Base-by-base conservation (phyloP, 2,888 invertebrate species). In the Loripinus fragilis region DNA sequence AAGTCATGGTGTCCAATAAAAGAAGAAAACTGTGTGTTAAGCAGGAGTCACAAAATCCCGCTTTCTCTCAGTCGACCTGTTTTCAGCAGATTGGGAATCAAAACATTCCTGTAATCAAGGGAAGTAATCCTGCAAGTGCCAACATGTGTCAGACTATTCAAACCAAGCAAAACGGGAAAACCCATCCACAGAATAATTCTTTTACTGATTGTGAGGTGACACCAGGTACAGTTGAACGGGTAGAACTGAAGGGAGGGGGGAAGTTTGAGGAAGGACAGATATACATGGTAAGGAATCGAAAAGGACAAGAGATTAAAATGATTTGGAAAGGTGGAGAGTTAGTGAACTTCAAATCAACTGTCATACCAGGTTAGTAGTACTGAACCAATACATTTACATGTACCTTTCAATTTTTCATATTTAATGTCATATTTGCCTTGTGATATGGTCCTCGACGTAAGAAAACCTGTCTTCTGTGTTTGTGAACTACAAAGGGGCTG, bases 241-340 rank as follows among this genome's bases (percentile, higher is more conserved):
- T 85, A 3, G 76, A 78, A 15, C 42, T 85, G 12, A 81, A 80
- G 66, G 80, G 83, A 23, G 85, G 87, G 35, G 84, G 83, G 17
- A 75, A 87, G 52, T 81, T 85, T 74, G 78, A 84, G 71, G 78
- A 84, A n/a, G 83, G 81, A 5, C 80, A 79, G 65, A 80, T 80
- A 12, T 86, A 86, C 72, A 55, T 86, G 25, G 79, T 86, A 15
- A 70, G 71, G 2, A 75, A 80, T 68, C 71, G 66, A 20, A 38
- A 78, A 25, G 85, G 86, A 45, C 69, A 76, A 23, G 52, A 75
- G 23, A 71, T 52, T 64, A 83, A 75, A 48, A 83, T 78, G 83
- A n/a, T 81, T 3, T 83, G 78, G 80, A 71, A 50, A 48, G 76
- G 67, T 55, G 76, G 76, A 35, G 69, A 76, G 23, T 77, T 82